Percentiles rank a stretch among this genome's conserved stretches.
phyloP scores from a whole-genome alignment of 2,797 vertebrate genomes.

The Eremophila alpestris region DNA sequence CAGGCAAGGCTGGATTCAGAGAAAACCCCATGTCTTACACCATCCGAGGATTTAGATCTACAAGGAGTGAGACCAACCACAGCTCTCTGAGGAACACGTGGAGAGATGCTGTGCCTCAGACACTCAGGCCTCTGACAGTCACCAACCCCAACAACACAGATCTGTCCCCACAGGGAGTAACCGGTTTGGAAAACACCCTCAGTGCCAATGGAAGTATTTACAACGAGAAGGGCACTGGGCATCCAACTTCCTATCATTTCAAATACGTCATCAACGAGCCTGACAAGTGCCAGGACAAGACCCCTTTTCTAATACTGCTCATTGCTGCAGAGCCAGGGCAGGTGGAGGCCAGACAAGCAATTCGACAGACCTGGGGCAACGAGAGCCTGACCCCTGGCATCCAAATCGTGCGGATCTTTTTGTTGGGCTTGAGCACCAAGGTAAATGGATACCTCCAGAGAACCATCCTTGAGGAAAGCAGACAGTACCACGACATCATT shows the following conservation, averaged over 20 bases:
- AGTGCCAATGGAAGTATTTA: conserved; percentile 84
- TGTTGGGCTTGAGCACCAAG: conserved; percentile 84
- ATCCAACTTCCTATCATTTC: conserved; percentile 80
- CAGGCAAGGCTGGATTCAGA: conserved; percentile 78
- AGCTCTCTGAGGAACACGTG: conserved; percentile 75
- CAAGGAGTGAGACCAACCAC: conserved; percentile 80
- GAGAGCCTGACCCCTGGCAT: conserved; percentile 83
- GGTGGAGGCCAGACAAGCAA: conserved; percentile 89
- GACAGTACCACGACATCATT: conserved; percentile 87
- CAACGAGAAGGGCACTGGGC: conserved; percentile 72
- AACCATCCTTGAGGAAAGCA: conserved; percentile 88
- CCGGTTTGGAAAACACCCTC: conserved; percentile 75
- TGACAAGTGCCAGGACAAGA: conserved; percentile 82
- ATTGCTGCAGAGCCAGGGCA: conserved; percentile 90
- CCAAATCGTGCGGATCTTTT: conserved; percentile 86
- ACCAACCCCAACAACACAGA: conserved; percentile 77
- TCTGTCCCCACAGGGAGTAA: conserved; percentile 74
- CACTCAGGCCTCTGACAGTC: conserved; percentile 71
- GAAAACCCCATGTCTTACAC: conserved; percentile 84
- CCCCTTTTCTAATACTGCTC: conserved; percentile 89
- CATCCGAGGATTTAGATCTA: conserved; percentile 81
- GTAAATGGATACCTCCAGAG: conserved; percentile 81
- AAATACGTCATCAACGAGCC: conserved; percentile 90
- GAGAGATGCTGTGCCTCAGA: conserved; percentile 81
- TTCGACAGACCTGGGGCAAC: conserved; percentile 95